Percentiles rank a stretch among this genome's conserved stretches.
These are phyloP conservation scores for Phyllotis vaccarum DNA, from an alignment of 2,797 vertebrate genomes.

Conservation along the genomic window DNA sequence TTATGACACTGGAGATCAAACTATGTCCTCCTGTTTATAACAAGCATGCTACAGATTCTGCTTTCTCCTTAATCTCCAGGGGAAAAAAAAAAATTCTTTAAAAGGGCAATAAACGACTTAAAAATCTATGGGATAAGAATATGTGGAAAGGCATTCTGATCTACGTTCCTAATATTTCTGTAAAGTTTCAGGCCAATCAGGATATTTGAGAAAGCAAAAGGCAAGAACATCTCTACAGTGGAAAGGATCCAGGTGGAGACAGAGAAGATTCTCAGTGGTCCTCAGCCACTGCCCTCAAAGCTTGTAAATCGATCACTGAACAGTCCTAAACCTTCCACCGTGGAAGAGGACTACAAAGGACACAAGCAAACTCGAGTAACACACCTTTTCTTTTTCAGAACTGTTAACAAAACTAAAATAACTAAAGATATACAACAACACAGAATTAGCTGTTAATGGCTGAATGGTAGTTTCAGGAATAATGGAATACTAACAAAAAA, in stretches of 20 bases:
- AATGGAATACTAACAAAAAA: neutral
- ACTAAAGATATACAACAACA: neutral
- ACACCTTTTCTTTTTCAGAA: neutral
- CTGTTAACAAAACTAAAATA: slow-evolving; percentile 35
- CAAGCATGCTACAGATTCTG: neutral
- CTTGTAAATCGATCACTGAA: neutral
- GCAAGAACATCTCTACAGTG: neutral
- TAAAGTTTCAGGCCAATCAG: neutral
- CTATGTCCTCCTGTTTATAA: neutral
- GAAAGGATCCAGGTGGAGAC: neutral
- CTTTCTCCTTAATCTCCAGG: neutral
- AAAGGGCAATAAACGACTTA: slow-evolving; percentile 10
- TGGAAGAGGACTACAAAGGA: slow-evolving; percentile 21
- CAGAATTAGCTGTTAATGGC: slow-evolving; percentile 10
- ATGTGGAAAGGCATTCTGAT: neutral
- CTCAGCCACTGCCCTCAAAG: neutral
- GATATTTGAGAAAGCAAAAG: slow-evolving; percentile 10
- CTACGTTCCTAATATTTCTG: slow-evolving; percentile 1
- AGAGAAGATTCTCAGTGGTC: neutral
- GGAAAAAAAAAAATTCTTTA: neutral
- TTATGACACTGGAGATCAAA: neutral
- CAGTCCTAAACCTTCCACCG: neutral
- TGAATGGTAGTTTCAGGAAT: neutral
- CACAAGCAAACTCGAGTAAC: neutral
- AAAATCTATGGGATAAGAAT: neutral